Base-by-base conservation (phyloP, 2,888 invertebrate genomes). In the Nowickia ferox region DNA sequence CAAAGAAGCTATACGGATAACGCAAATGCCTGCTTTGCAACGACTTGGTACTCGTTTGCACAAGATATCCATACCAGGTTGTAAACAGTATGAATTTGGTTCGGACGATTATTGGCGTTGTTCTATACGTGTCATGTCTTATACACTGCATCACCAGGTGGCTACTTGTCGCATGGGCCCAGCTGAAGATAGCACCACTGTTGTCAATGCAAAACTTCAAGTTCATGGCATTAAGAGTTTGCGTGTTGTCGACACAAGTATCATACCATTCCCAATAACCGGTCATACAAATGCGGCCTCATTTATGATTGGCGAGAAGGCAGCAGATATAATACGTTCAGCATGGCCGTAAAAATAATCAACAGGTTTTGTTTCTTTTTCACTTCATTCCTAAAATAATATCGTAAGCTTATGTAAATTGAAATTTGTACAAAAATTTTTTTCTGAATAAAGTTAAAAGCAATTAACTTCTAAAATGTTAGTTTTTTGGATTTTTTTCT, bases 111-210 rank as follows among this genome's bases (percentile, higher is more conserved):
- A 96, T 89, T 96, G 96, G 96, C 94, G 95, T 87, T 96, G 96
- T 90, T 95, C 95, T 2, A 92, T 95, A 11, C 93, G 95, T 15
- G 94, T 94, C 15, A 92, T 95, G 53, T 94, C 95, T 0, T 94
- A 94, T 19, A 95, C 95, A 0, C 92, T 95, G 48, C 95, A 95
- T 89, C 96, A 96, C 90, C 95, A 95, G 88, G 94, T 95, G 85
- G 95, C 95, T 8, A 96, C 96, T 0, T 95, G 95, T 87, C 95
- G 95, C 89, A 96, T 96, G 96, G 96, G 96, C 0, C 95, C 95
- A 0, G 90, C 90, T 0, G 92, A 90, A 0, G 96, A 96, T 89
- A 93, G 94, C 0, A 93, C 92, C 0, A 95, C 96, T 0, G 95
- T 96, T 1, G 96, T 96, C 0, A 95, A 95, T 90, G 94, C 94